Conservation (phyloP, 2,888 invertebrate species). For the Parnassius mnemosyne region DNA sequence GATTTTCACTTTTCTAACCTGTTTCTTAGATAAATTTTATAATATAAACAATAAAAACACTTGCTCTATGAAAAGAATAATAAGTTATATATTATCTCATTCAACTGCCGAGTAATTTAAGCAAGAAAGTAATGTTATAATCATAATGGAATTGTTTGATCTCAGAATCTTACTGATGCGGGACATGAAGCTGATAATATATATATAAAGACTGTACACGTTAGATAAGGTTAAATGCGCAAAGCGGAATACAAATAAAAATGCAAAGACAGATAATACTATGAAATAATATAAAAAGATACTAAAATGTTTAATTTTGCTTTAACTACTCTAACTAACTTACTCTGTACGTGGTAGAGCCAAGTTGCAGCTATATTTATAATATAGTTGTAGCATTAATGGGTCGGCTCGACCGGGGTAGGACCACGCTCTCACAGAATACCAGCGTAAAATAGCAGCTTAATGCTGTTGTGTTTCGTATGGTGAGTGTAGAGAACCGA, state of each 20-base stretch:
- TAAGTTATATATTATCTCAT: slow-evolving; percentile 26
- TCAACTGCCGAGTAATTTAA: slow-evolving; percentile 35
- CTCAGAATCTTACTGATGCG: neutral
- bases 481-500: no score
- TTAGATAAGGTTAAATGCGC: slow-evolving; percentile 17
- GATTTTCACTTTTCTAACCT: no score
- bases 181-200: slow-evolving; percentile 7
- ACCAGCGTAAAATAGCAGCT: no score
- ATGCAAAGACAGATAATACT: slow-evolving; percentile 6
- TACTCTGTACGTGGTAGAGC: no score
- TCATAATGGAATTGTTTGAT: slow-evolving; percentile 22
- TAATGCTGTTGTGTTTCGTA: no score
- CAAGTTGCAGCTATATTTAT: no score
- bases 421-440: no score
- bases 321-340: no score
- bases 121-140: slow-evolving; percentile 25
- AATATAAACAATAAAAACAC: neutral
- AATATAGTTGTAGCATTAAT: no score
- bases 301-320: slow-evolving; percentile 1
- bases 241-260: slow-evolving; percentile 17
- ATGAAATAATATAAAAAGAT: slow-evolving; percentile 12
- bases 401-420: no score
- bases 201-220: slow-evolving; percentile 2
- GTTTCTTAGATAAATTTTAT: no score
- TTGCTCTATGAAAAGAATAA: neutral